Base-by-base conservation (phyloP, 1,140 invertebrate genomes). In the Bombus vancouverensis region DNA sequence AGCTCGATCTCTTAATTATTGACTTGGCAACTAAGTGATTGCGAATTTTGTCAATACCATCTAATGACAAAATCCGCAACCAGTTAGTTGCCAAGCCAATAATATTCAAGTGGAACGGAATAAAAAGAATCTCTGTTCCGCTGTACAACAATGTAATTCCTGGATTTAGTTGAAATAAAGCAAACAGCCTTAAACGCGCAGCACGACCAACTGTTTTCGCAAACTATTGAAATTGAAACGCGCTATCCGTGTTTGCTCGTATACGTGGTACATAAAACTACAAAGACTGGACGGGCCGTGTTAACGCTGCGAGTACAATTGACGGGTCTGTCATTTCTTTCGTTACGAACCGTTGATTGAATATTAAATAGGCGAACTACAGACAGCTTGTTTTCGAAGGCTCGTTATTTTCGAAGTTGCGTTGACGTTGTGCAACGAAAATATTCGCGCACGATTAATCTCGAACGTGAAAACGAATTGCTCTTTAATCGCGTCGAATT, bases 401-500 rank as follows among this genome's bases (percentile, higher is more conserved):
- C 22, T 3, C 1, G 8, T 4, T 25, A 25, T 39, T 39, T 13
- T 5, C 22, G 28, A 8, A 5, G 4, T 1, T 28, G 3, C 2
- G 10, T n/a, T 0, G 28, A 10, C 25, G 59, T 62, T n/a, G 59
- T 1, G 28, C 12, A 28, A 13, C 12, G 15, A 15, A 72, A 15
- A 18, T n/a, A 3, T n/a, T 42, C 39, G 28, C 13, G 12, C 28
- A 32, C 5, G 18, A 76, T 76, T 76, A 76, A 76, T 76, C 13
- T 12, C 47, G 32, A 28, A 3, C 12, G 12, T 9, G 44, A 75
- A 32, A 28, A 8, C 18, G 34, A 76, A 76, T 59, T 10, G 25
- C 39, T n/a, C 28, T 76, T 76, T 59, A 76, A 59, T 59, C 57
- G 13, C 25, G n/a, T 59, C 53, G 74, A n/a, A 39, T 13, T 73